Conservation (phyloP, 2,888 invertebrate species). For the Pseudococcus jackbeardsleyi region DNA sequence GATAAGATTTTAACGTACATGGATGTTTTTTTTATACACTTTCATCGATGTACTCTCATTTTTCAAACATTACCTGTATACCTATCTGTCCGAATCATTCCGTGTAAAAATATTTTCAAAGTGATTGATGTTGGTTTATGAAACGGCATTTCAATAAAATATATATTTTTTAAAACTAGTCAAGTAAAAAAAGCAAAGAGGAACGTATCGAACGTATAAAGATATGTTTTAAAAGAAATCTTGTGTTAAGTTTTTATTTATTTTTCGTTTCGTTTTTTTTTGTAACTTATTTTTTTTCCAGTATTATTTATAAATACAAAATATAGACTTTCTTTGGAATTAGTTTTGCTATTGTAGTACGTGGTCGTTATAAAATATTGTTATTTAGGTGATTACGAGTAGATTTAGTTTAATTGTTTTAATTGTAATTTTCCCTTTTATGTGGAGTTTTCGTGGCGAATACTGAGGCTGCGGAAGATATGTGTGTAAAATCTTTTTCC, state of each 20-base stretch:
- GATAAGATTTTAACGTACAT: neutral
- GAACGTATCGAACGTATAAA: constrained; percentile 18
- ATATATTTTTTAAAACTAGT: constrained; percentile 14
- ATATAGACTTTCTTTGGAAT: constrained; percentile 60
- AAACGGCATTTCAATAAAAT: neutral
- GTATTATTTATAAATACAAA: constrained; percentile 58
- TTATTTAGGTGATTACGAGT: constrained; percentile 46
- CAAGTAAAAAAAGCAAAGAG: neutral
- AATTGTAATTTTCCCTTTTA: neutral
- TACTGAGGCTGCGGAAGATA: neutral
- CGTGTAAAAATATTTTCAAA: neutral
- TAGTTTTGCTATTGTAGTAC: constrained; percentile 33
- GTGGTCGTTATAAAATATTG: constrained; percentile 25
- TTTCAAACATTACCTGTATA: too few species aligned
- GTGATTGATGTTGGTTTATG: neutral
- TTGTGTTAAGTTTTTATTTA: constrained; percentile 35
- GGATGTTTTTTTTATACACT: neutral
- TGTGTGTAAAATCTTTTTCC: neutral
- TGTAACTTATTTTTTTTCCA: constrained; percentile 49
- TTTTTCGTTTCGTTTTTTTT: constrained; percentile 33
- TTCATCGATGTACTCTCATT: neutral
- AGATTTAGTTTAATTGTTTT: constrained; percentile 3
- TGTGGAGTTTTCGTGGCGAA: neutral
- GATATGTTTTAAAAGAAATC: constrained; percentile 1
- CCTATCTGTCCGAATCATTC: neutral